phyloP scores from a whole-genome alignment of 2,888 invertebrate genomes.

The Salpingus planirostris region DNA sequence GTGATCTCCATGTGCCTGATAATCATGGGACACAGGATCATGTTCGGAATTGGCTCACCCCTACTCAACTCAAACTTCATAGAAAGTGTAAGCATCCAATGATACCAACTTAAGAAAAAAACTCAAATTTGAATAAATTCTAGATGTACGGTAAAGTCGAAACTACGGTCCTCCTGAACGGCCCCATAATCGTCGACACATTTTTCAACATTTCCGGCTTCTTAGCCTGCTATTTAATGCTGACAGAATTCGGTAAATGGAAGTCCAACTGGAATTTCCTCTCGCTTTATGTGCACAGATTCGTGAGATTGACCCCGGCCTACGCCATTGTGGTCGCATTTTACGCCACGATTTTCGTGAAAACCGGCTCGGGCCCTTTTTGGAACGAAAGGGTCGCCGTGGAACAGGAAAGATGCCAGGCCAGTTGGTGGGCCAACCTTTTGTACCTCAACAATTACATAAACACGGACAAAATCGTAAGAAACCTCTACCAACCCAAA shows the following conservation, averaged over 20 bases:
- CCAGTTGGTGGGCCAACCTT: slow-evolving; percentile 64
- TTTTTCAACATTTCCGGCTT: slow-evolving; percentile 62
- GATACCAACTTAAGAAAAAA: not conserved
- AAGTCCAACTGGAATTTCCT: slow-evolving; percentile 50
- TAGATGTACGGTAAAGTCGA: slow-evolving; percentile 28
- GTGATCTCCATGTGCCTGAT: slow-evolving; percentile 30
- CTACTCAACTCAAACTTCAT: slow-evolving; percentile 28
- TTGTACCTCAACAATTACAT: slow-evolving; percentile 64
- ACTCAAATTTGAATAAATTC: not conserved
- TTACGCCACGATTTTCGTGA: slow-evolving; percentile 61
- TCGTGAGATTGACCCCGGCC: slow-evolving; percentile 58
- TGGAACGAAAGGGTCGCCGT: slow-evolving; percentile 53
- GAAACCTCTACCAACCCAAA: too few species aligned
- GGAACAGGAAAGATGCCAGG: slow-evolving; percentile 47
- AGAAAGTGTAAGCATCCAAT: slow-evolving; percentile 24
- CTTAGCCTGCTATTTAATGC: slow-evolving; percentile 54
- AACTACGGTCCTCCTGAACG: slow-evolving; percentile 50
- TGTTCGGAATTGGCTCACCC: slow-evolving; percentile 32
- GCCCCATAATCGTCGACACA: slow-evolving; percentile 58
- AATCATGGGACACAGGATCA: slow-evolving; percentile 30
- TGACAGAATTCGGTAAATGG: slow-evolving; percentile 54
- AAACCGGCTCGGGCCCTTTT: slow-evolving; percentile 61
- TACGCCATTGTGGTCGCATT: slow-evolving; percentile 62
- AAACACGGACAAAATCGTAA: slow-evolving; percentile 51
- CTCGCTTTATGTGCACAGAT: slow-evolving; percentile 53